phyloP scores from a whole-genome alignment of 92 coral and sea anemone genomes.

The Scolanthus callimorphus region DNA sequence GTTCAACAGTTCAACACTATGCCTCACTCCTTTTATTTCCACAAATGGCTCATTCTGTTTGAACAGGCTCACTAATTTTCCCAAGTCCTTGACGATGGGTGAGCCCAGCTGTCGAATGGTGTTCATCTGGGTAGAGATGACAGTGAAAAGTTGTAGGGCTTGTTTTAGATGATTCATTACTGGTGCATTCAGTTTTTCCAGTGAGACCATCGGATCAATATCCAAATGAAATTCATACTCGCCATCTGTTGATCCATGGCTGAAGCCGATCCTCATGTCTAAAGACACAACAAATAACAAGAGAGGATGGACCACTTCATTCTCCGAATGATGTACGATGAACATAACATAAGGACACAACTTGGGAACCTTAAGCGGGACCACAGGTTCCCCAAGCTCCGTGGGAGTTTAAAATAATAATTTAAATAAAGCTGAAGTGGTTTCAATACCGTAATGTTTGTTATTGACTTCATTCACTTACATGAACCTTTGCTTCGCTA shows the following conservation, averaged over 20 bases:
- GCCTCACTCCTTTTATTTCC: slow-evolving; percentile 63
- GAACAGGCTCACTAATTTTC: slow-evolving; percentile 56
- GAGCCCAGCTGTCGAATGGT: slow-evolving; percentile 63
- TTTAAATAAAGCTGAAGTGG: too few species aligned
- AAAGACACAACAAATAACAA: too few species aligned
- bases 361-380: too few species aligned
- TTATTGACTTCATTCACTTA: too few species aligned
- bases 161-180: slow-evolving; percentile 58
- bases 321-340: too few species aligned
- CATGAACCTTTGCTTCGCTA: too few species aligned
- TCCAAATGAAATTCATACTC: slow-evolving; percentile 91
- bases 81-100: slow-evolving; percentile 65
- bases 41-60: slow-evolving; percentile 51
- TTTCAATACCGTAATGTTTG: too few species aligned
- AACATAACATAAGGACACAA: too few species aligned
- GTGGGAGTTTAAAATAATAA: too few species aligned
- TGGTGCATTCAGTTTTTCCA: slow-evolving; percentile 67
- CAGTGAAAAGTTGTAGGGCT: slow-evolving; percentile 67
- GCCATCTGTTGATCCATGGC: slow-evolving; percentile 70
- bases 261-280: slow-evolving; percentile 94
- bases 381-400: too few species aligned
- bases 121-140: slow-evolving; percentile 74
- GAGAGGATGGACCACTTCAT: too few species aligned
- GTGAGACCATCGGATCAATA: slow-evolving; percentile 75
- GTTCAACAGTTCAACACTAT: slow-evolving; percentile 76